These are phyloP conservation scores for Zaprionus ghesquierei DNA, from an alignment of 1,140 invertebrate species.

Conservation along the genomic window DNA sequence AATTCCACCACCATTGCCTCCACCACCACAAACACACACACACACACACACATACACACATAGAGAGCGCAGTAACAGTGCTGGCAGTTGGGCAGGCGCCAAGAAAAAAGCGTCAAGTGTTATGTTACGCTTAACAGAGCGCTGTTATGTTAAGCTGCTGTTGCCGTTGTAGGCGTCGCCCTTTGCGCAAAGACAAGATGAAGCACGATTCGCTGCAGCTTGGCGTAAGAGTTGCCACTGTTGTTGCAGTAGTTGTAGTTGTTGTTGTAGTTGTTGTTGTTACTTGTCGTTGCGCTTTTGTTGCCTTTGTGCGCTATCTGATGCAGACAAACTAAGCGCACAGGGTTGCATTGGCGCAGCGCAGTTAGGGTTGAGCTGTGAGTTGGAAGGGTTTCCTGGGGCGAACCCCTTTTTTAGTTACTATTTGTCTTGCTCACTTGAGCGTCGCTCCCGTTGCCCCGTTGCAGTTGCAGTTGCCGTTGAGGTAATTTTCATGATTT, in stretches of 20 bases:
- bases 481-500: slow-evolving; percentile 58
- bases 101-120: slow-evolving; percentile 35
- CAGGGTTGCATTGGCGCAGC: slow-evolving; percentile 11
- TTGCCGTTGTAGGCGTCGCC: slow-evolving; percentile 34
- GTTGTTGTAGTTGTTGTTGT: not conserved
- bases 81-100: slow-evolving; percentile 38
- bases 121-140: slow-evolving; percentile 42
- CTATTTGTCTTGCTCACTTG: slow-evolving; percentile 57
- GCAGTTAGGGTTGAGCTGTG: not conserved
- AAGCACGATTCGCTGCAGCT: not conserved
- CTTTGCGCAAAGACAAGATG: slow-evolving; percentile 1
- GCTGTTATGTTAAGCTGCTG: slow-evolving; percentile 28
- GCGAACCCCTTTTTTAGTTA: not conserved
- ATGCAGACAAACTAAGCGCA: slow-evolving; percentile 62
- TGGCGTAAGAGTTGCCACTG: not conserved
- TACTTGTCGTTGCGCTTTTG: slow-evolving; percentile 42
- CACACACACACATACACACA: slow-evolving; percentile 5
- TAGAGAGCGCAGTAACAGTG: not conserved
- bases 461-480: not conserved
- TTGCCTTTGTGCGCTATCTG: slow-evolving; percentile 50
- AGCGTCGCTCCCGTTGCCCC: not conserved
- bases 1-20: slow-evolving; percentile 22
- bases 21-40: slow-evolving; percentile 21
- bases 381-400: not conserved
- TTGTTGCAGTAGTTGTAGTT: slow-evolving; percentile 2